These are phyloP conservation scores for Drosophila gunungcola DNA, from an alignment of 1,140 invertebrate species.

Conservation along the genomic window DNA sequence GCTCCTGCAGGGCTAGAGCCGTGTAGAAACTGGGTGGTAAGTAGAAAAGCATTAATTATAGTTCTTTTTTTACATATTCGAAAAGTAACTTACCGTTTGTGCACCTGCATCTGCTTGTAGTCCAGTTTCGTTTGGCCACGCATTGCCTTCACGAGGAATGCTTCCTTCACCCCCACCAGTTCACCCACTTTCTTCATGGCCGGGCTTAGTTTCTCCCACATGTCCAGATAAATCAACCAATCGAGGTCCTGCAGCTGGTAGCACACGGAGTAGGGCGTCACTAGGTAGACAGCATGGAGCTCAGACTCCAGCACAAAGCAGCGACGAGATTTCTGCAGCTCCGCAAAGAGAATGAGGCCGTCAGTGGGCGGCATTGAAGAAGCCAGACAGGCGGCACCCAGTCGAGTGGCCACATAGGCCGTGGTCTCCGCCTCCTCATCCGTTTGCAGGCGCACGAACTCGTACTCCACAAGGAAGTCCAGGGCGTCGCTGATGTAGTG, in stretches of 20 bases:
- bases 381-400: slow-evolving; percentile 95
- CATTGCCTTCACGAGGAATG: slow-evolving; percentile 93
- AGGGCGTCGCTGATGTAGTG: slow-evolving; percentile 74
- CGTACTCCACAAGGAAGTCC: slow-evolving; percentile 86
- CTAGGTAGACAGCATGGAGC: slow-evolving; percentile 97
- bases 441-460: slow-evolving; percentile 87
- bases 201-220: slow-evolving; percentile 93
- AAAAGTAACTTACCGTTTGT: slow-evolving; percentile 85
- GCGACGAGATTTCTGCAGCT: slow-evolving; percentile 95
- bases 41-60: neutral
- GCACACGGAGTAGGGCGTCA: slow-evolving; percentile 93
- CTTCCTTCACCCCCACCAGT: slow-evolving; percentile 95
- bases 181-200: slow-evolving; percentile 94
- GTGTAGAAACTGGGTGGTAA: slow-evolving; percentile 92
- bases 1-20: slow-evolving; percentile 95
- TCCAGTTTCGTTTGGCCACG: slow-evolving; percentile 88
- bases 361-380: slow-evolving; percentile 97
- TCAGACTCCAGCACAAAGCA: slow-evolving; percentile 97
- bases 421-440: slow-evolving; percentile 84
- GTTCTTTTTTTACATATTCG: neutral
- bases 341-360: slow-evolving; percentile 93
- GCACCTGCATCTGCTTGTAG: slow-evolving; percentile 86
- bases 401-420: slow-evolving; percentile 91
- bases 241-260: slow-evolving; percentile 92
- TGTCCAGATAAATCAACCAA: slow-evolving; percentile 93